A percentile compares a stretch with the other conserved stretches of the same genome.
phyloP scores from a whole-genome alignment of 1,140 invertebrate genomes.

The Bombus soroeensis region DNA sequence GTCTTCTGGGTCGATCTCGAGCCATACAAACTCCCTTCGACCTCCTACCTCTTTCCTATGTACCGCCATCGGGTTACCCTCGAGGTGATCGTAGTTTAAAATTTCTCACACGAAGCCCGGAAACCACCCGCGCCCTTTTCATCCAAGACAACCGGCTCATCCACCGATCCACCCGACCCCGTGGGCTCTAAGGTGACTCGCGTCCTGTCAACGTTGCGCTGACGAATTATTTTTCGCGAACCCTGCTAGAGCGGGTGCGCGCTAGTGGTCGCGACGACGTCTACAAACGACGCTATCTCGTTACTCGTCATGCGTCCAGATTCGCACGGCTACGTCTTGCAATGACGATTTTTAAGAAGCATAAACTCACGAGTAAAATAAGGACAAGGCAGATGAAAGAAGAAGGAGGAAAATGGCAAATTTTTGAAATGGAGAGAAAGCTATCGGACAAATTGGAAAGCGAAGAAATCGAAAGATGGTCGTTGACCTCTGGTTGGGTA shows the following conservation, averaged over 20 bases:
- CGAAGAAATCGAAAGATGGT: constrained; percentile 35
- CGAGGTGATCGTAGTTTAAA: constrained; percentile 77
- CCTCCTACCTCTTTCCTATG: constrained; percentile 63
- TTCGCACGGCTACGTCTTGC: too few species aligned
- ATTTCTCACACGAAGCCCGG: constrained; percentile 74
- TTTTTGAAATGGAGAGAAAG: constrained; percentile 38
- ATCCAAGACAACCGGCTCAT: constrained; percentile 62
- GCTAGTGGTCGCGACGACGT: not conserved
- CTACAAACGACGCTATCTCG: not conserved
- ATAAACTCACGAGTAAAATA: not conserved
- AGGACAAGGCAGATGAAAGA: not conserved
- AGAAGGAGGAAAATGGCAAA: not conserved
- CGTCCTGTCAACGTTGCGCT: constrained; percentile 47
- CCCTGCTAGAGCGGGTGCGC: too few species aligned
- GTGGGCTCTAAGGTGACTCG: constrained; percentile 39
- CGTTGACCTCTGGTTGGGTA: constrained; percentile 30
- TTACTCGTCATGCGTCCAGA: not conserved
- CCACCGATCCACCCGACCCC: constrained; percentile 42
- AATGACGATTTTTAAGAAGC: not conserved
- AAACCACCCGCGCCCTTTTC: constrained; percentile 59
- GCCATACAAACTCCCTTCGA: constrained; percentile 62
- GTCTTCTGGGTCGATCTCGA: constrained; percentile 72
- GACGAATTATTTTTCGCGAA: constrained; percentile 65
- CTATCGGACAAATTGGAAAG: constrained; percentile 39
- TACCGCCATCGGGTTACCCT: constrained; percentile 61